Conservation (phyloP, 2,797 vertebrate species). For the Melanotaenia pygmaea region DNA sequence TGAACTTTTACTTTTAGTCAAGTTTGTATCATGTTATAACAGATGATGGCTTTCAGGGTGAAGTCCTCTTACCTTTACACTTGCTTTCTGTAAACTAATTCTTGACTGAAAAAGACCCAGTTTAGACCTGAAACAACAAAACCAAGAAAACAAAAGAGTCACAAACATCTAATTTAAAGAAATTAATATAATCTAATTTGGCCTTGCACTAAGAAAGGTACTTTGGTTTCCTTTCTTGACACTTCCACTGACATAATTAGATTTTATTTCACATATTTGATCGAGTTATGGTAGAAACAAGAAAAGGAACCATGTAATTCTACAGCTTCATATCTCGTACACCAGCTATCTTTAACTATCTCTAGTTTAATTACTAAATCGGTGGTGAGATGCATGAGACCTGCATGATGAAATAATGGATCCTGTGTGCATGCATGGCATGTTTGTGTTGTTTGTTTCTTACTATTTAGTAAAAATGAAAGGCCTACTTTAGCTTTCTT, state of each 20-base stretch:
- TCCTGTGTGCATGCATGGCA: not conserved
- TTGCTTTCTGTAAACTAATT: constrained; percentile 99
- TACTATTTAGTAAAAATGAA: not conserved
- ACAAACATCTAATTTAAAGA: constrained; percentile 1
- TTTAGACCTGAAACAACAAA: constrained; percentile 88
- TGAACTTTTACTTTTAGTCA: not conserved
- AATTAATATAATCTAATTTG: not conserved
- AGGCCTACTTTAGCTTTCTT: not conserved
- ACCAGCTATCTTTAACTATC: constrained; percentile 15
- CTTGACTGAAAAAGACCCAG: constrained; percentile 98
- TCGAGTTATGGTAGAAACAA: not conserved
- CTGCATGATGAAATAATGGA: constrained; percentile 24
- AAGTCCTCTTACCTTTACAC: constrained; percentile 90
- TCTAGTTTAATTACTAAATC: constrained; percentile 27
- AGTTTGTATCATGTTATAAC: not conserved
- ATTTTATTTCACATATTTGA: not conserved
- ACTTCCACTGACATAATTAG: not conserved
- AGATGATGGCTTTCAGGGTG: not conserved
- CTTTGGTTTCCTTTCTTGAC: not conserved
- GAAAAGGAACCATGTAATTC: not conserved
- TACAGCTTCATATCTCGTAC: constrained; percentile 3
- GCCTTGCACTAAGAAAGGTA: not conserved
- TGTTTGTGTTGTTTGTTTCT: not conserved
- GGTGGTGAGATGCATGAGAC: constrained; percentile 29
- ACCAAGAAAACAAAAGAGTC: constrained; percentile 7